Base-by-base conservation (phyloP, 2,888 invertebrate genomes). In the Cheilosia vernalis region DNA sequence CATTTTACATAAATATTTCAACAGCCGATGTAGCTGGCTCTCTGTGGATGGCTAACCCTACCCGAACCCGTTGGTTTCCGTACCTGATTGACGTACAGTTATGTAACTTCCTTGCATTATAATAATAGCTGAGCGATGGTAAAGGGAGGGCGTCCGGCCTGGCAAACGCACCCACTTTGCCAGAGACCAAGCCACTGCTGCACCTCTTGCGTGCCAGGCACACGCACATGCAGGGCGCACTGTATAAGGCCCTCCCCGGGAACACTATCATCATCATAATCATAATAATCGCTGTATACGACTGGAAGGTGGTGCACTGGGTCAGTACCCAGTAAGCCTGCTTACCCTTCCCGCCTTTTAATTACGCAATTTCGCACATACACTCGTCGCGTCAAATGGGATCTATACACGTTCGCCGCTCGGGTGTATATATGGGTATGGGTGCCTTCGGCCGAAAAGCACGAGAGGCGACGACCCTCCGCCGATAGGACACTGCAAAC, bases 41-140 rank as follows among this genome's bases (percentile, higher is more conserved):
- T 7, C 27, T 27, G 30, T n/a, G 4, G 19, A 51, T 13, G 53
- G 61, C 79, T 70, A 63, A 55, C 66, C 70, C 37, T 58, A 61
- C 60, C 44, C 51, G 58, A 70, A 79, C 73, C 64, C 79, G 37
- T 74, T 84, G 73, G 70, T 78, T 85, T 76, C 85, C 76, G 76
- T 70, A 85, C 85, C 85, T 85, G 85, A 85, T 85, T 85, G 85
- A 85, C 85, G 81, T 85, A 77, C 77, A 85, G 81, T 77, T 85
- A 81, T 85, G 85, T 85, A 85, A 85, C 85, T 81, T 76, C 81
- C 85, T 81, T 77, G 85, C 81, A 81, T 85, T 81, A 85, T 85
- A 72, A 85, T 81, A 77, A 80, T 85, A 80, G 61, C 63, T 13
- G 44, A 56, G 69, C 47, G 30, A 27, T 30, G 64, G 42, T n/a